These are phyloP conservation scores for Mythimna vitellina DNA, from an alignment of 2,888 invertebrate species.

Conservation along the genomic window DNA sequence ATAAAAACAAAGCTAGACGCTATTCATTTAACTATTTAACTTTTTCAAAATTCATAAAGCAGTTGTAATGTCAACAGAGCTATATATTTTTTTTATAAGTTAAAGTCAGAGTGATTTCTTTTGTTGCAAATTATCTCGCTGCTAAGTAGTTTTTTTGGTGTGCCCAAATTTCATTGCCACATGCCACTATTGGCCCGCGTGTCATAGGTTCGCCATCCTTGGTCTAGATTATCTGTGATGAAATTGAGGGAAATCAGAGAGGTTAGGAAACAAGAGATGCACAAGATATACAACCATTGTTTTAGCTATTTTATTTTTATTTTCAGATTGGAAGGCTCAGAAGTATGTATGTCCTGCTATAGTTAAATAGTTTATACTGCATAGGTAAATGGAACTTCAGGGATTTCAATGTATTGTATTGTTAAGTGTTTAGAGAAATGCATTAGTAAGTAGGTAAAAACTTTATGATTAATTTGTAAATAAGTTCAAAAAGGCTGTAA, in stretches of 20 bases:
- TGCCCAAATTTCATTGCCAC: too few relatives aligned
- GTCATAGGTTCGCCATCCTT: too few relatives aligned
- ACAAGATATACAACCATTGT: neutral
- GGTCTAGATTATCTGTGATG: too few relatives aligned
- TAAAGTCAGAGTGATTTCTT: too few relatives aligned
- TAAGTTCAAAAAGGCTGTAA: conserved; percentile 63
- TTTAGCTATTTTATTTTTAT: conserved; percentile 23
- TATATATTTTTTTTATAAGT: too few relatives aligned
- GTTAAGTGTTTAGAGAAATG: conserved; percentile 23
- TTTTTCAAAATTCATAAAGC: too few relatives aligned
- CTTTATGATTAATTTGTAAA: neutral
- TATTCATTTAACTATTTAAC: too few relatives aligned
- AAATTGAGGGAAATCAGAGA: neutral
- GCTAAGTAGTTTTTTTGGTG: too few relatives aligned
- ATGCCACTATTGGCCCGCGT: too few relatives aligned
- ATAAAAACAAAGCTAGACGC: too few relatives aligned
- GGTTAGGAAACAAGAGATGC: neutral
- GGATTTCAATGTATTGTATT: conserved; percentile 29
- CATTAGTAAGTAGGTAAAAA: neutral
- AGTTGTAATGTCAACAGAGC: too few relatives aligned
- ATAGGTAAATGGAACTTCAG: conserved; percentile 23
- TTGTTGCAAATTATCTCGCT: too few relatives aligned
- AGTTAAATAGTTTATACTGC: conserved; percentile 61
- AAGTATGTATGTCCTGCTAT: conserved; percentile 85
- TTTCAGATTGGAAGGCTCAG: conserved; percentile 81